A percentile compares a stretch with the other conserved stretches of the same genome.
Evolutionary conservation across 2,888 invertebrate genomes (phyloP).

Genomic region (Litoditis marina): DNA sequence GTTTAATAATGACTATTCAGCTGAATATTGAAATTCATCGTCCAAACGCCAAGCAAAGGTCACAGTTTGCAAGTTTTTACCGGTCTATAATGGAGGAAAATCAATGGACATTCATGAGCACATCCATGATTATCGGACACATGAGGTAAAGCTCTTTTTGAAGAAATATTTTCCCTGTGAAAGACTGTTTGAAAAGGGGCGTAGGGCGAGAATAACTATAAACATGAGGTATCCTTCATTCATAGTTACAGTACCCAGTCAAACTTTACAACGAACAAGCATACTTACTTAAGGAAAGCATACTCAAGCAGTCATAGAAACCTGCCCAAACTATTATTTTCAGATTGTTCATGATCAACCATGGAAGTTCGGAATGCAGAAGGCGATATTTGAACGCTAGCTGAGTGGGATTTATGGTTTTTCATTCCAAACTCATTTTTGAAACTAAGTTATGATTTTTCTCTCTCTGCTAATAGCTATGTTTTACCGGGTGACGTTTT

Average conservation of each 20-base stretch:
- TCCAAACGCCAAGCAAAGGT: constrained; percentile 22
- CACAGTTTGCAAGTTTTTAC: constrained; percentile 4
- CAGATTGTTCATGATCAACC: constrained; percentile 41
- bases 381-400: constrained; percentile 31
- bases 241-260: too few species aligned
- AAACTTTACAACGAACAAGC: too few species aligned
- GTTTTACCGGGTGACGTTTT: too few species aligned
- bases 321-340: constrained; percentile 1
- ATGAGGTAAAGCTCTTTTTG: constrained; percentile 14
- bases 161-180: constrained; percentile 21
- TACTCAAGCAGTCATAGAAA: not conserved
- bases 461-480: too few species aligned
- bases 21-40: constrained; percentile 41
- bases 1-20: constrained; percentile 12
- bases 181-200: too few species aligned
- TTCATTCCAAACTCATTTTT: too few species aligned
- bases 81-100: constrained; percentile 8
- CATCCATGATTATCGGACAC: constrained; percentile 15
- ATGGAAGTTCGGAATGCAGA: constrained; percentile 23
- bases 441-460: too few species aligned
- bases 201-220: too few species aligned
- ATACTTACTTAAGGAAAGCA: too few species aligned
- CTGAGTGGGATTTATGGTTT: too few species aligned
- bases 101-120: constrained; percentile 10
- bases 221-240: too few species aligned